Evolutionary conservation across 2,888 invertebrate species (phyloP).

Genomic region (Himalopsyche japonica): DNA sequence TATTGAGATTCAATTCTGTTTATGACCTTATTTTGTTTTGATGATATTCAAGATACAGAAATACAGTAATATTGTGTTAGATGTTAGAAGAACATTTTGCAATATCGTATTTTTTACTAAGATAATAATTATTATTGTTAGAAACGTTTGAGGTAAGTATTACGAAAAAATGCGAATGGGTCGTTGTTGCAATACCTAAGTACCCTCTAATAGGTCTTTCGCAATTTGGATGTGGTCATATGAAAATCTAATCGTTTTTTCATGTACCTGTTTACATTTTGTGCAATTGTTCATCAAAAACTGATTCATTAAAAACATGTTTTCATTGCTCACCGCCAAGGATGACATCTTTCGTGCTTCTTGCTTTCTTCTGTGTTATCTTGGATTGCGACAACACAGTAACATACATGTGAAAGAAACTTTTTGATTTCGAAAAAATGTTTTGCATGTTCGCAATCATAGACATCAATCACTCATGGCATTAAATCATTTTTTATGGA

Average conservation of each 20-base stretch:
- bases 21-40: neutral
- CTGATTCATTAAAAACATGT: too few relatives aligned
- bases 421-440: too few relatives aligned
- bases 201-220: too few relatives aligned
- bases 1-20: neutral
- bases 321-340: too few relatives aligned
- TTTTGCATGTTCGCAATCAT: too few relatives aligned
- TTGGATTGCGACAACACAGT: too few relatives aligned
- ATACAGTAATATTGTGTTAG: neutral
- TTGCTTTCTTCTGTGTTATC: too few relatives aligned
- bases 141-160: neutral
- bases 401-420: too few relatives aligned
- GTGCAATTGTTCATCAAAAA: neutral
- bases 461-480: too few relatives aligned
- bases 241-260: neutral
- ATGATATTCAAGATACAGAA: neutral
- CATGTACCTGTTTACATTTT: neutral
- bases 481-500: too few relatives aligned
- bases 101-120: neutral
- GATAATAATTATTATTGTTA: neutral
- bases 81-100: neutral
- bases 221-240: neutral
- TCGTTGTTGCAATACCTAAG: neutral
- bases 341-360: too few relatives aligned
- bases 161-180: neutral